A percentile compares a stretch with the other conserved stretches of the same genome.
Evolutionary conservation across 2,888 invertebrate genomes (phyloP).

Genomic region (Ornithoptera alexandrae): DNA sequence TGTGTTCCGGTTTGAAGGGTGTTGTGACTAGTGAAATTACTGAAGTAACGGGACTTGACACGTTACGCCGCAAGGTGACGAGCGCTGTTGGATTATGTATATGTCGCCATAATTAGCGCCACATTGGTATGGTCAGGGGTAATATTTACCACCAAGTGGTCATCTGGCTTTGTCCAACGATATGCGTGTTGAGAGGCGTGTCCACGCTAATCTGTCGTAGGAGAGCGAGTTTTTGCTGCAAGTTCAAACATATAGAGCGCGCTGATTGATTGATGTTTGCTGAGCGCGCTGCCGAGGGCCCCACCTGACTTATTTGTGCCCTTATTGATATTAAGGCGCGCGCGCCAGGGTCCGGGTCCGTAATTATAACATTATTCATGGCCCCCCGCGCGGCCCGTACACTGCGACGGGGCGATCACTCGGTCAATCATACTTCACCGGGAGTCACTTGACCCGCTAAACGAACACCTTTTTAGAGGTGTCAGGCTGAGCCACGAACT

Average conservation of each 20-base stretch:
- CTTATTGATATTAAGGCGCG: constrained; percentile 71
- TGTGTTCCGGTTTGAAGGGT: no score
- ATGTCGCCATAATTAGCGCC: no score
- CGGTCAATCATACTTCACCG: constrained; percentile 44
- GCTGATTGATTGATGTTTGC: constrained; percentile 77
- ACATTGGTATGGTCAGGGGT: no score
- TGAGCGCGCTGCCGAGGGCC: constrained; percentile 58
- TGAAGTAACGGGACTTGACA: no score
- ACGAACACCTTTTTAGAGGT: constrained; percentile 27
- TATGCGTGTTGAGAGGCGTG: constrained; percentile 16
- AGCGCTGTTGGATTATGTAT: no score
- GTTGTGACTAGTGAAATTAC: no score
- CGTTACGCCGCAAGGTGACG: no score
- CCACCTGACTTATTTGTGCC: constrained; percentile 57
- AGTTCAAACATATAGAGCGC: constrained; percentile 51
- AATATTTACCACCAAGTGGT: no score
- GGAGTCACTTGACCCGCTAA: constrained; percentile 34
- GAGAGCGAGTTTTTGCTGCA: constrained; percentile 48
- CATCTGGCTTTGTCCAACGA: no score
- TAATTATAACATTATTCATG: constrained; percentile 66
- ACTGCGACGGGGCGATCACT: constrained; percentile 41
- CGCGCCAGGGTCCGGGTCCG: constrained; percentile 36
- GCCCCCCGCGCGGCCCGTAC: constrained; percentile 39
- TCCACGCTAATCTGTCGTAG: constrained; percentile 44
- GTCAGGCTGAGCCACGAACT: constrained; percentile 27